phyloP scores from a whole-genome alignment of 2,797 vertebrate genomes.

The Pitangus sulphuratus region DNA sequence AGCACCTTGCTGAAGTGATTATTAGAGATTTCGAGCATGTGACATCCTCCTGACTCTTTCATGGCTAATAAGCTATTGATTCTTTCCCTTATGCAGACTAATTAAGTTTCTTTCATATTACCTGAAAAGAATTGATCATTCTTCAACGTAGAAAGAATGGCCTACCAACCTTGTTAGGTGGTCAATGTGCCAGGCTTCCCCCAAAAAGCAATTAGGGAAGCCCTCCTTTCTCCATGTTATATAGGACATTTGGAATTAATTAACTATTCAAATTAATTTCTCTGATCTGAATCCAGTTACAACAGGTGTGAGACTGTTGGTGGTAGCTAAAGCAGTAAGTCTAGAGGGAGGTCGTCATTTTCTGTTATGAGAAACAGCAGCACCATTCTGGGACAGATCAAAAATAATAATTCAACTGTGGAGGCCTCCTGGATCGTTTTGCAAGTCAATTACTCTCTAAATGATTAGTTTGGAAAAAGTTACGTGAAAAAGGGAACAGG shows the following conservation, averaged over 20 bases:
- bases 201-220: slow-evolving; percentile 22
- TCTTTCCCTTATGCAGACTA: not conserved
- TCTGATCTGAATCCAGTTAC: slow-evolving; percentile 72
- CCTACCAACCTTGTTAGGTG: not conserved
- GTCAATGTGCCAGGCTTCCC: not conserved
- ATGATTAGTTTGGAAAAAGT: slow-evolving; percentile 46
- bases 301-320: slow-evolving; percentile 59
- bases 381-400: slow-evolving; percentile 53
- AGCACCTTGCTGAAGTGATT: not conserved
- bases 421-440: slow-evolving; percentile 59
- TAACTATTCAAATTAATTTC: slow-evolving; percentile 72
- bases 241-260: slow-evolving; percentile 70
- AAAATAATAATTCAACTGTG: slow-evolving; percentile 53
- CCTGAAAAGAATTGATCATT: slow-evolving; percentile 4
- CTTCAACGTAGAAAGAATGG: not conserved
- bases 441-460: slow-evolving; percentile 50
- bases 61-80: not conserved
- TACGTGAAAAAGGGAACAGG: slow-evolving; percentile 49
- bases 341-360: slow-evolving; percentile 47
- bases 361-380: slow-evolving; percentile 67
- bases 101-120: not conserved
- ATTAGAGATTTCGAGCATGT: not conserved
- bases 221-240: slow-evolving; percentile 23
- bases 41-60: not conserved
- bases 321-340: slow-evolving; percentile 38